Base-by-base conservation (phyloP, 2,113 vertebrate species). In the Microcebus tavaratra region DNA sequence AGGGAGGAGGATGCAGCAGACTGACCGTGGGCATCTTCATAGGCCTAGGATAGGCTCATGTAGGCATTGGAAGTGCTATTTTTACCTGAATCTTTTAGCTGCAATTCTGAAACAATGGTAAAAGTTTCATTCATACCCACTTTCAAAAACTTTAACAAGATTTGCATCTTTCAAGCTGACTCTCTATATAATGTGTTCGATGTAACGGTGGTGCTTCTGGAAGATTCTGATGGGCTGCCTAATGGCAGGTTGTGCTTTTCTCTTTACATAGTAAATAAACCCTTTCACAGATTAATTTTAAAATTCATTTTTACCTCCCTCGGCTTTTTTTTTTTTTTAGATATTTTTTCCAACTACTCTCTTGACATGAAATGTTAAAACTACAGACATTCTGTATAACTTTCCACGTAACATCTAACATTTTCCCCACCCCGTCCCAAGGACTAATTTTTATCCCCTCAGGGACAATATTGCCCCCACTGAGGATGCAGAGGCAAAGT, bases 151-250 rank as follows among this genome's bases (percentile, higher is more conserved):
- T 39, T 34, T 42, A 78, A 48, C 31, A 45, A 65, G 53, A 39
- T 61, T 92, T 89, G 63, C 31, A 78, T 75, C 59, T 92, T 79
- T 94, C 23, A 93, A 50, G 7, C 7, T 10, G 23, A 57, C 29
- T 50, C 2, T 57, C 6, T 20, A 14, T 31, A 29, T 63, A 55
- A 65, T 1, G 20, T 50, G 10, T 72, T 9, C 5, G 45, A 25
- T 21, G 61, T 61, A 50, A 83, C 7, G 63, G 48, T 87, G 4
- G 10, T 59, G 10, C 15, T 67, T 88, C 65, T 91, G 23, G 48
- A 78, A 75, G 13, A 20, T 94, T 75, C 18, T 70, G 27, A 48
- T 55, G 23, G 17, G 34, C 48, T 10, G 76, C 5, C 11, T 39
- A 61, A 67, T 31, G 23, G 53, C 9, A 45, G 10, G 13, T 42